Conservation (phyloP, 2,888 invertebrate species). For the Cephalotes varians region DNA sequence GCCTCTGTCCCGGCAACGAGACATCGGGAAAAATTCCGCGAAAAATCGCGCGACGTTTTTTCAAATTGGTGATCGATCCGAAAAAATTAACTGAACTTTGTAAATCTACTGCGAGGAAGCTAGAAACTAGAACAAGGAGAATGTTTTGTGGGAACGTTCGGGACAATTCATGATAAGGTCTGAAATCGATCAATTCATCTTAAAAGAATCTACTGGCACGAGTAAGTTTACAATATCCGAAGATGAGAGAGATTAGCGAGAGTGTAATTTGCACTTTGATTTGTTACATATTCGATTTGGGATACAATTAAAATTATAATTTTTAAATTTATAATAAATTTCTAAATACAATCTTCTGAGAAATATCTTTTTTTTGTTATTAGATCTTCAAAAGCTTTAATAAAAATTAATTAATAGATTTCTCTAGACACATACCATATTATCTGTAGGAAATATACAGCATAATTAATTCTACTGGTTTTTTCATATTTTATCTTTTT, state of each 20-base stretch:
- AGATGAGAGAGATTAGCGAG: neutral
- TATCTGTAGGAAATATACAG: neutral
- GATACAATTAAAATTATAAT: neutral
- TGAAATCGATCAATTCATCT: neutral
- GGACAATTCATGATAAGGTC: constrained; percentile 13
- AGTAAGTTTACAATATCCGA: constrained; percentile 21
- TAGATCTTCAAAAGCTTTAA: neutral
- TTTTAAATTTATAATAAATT: neutral
- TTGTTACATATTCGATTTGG: neutral
- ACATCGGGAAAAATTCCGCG: neutral
- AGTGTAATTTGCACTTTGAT: constrained; percentile 3
- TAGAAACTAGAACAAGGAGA: neutral
- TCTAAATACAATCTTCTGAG: neutral
- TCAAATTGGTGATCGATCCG: neutral
- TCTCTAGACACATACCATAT: neutral
- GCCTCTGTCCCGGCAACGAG: neutral
- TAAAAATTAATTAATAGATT: neutral
- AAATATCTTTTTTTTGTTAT: neutral
- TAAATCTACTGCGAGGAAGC: neutral
- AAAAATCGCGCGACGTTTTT: constrained; percentile 23
- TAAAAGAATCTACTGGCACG: neutral
- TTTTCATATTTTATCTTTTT: neutral
- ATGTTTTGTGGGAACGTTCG: neutral
- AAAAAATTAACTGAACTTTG: neutral
- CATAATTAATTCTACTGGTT: neutral